Base-by-base conservation (phyloP, 2,888 invertebrate species). In the Parasteatoda lunata region DNA sequence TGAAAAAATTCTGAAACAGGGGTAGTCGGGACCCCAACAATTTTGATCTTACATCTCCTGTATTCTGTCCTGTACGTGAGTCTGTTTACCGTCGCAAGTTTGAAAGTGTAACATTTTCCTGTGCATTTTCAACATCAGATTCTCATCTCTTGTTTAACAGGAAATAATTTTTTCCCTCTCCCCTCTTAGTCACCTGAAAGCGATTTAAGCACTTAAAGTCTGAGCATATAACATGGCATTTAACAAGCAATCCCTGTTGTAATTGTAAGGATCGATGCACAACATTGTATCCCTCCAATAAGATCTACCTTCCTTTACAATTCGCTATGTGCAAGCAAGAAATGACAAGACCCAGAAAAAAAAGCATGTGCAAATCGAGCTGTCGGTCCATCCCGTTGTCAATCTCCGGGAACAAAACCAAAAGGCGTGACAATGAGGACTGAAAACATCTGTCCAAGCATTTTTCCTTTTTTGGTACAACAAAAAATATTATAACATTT, bases 391-490 rank as follows among this genome's bases (percentile, higher is more conserved):
- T 45, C 52, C 47, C 66, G 76, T 64, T 77, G 77, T 66, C 77
- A 80, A 65, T 54, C 49, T 49, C 4, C 47, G 15, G 76, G 77
- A 80, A 86, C 80, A 80, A 86, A 13, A 77, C 48, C 30, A n/a
- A 48, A 49, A 59, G 85, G 85, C 77, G 80, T 68, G 71, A 80
- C 80, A 71, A 72, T 80, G 69, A 86, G 71, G 80, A 77, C 80
- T 77, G 59, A 52, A 64, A 81, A 86, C 85, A 86, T 86, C 85
- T 86, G 85, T 86, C 59, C 85, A 65, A 54, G 51, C n/a, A 11
- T 59, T 59, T 59, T 52, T 72, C 66, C 68, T 48, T 70, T 70
- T 71, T 51, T 48, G 51, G 59, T 69, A 73, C 15, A 66, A 30
- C 5, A 11, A 4, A 8, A 45, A 15, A 69, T 49, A 49, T 51